phyloP scores from a whole-genome alignment of 2,888 invertebrate species.

The Drosophila stalkeri region DNA sequence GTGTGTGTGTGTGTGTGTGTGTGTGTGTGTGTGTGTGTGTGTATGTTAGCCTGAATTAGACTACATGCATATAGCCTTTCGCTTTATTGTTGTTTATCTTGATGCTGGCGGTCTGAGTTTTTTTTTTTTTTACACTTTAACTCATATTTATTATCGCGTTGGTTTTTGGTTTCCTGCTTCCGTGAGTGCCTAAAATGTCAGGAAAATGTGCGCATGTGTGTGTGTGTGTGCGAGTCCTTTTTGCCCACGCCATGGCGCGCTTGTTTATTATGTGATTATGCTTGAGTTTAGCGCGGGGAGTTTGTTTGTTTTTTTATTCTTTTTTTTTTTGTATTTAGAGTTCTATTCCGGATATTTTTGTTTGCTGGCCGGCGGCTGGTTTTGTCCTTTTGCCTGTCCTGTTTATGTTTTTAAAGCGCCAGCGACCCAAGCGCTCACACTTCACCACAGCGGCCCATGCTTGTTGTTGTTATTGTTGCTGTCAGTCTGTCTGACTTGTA shows the following conservation, averaged over 20 bases:
- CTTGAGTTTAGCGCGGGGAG: constrained; percentile 60
- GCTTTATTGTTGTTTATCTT: constrained; percentile 66
- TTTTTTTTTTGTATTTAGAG: constrained; percentile 13
- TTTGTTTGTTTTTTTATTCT: constrained; percentile 14
- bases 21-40: constrained; percentile 7
- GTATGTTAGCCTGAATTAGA: constrained; percentile 28
- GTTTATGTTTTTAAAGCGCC: constrained; percentile 60
- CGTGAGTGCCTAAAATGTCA: constrained; percentile 61
- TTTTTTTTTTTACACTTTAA: constrained; percentile 73
- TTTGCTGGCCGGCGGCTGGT: constrained; percentile 61
- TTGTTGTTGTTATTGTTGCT: constrained; percentile 41
- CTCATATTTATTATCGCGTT: constrained; percentile 77
- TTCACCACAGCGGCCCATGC: constrained; percentile 3
- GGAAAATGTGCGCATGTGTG: constrained; percentile 18
- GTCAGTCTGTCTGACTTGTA: constrained; percentile 40
- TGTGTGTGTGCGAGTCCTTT: constrained; percentile 20
- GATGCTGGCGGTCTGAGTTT: constrained; percentile 53
- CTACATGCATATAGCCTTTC: constrained; percentile 38
- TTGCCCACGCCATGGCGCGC: constrained; percentile 34
- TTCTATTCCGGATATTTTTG: constrained; percentile 39
- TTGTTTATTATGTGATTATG: constrained; percentile 80
- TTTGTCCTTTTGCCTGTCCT: constrained; percentile 62
- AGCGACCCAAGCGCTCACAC: constrained; percentile 1
- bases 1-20: constrained; percentile 17
- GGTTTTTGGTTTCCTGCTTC: constrained; percentile 53